Evolutionary conservation across 2,888 invertebrate species (phyloP), one percentile per base, ranked within the genome.

Genomic region (Drosophila mimetica): DNA sequence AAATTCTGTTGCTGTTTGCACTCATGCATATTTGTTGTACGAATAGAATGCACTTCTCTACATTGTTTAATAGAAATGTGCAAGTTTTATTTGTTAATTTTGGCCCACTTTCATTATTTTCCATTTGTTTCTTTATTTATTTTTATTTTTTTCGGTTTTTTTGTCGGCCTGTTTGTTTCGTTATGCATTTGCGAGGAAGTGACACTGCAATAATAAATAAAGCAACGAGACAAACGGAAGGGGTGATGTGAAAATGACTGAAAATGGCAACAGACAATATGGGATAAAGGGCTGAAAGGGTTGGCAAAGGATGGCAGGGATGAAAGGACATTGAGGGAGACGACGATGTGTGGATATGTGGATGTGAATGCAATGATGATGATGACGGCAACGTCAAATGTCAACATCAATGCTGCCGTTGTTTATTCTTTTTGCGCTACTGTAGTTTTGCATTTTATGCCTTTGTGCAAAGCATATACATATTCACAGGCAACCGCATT

Each of bases 381-480:
- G 83, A 72, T 67, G 44, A 46, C 46, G 80, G 64, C 89, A 80
- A 77, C 87, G 87, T 79, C 82, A 88, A 83, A 88, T 83, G 89
- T 83, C 83, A 83, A 86, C 89, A 87, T 86, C 78, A 84, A 87
- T 75, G 74, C 74, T 72, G 60, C 65, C 54, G 57, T 50, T 79
- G 61, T 66, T 78, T 59, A 54, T 64, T 54, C 57, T 52, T 64
- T 54, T 55, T 70, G 48, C 42, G 48, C 48, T 53, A 48, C 64
- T 77, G 39, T 69, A 65, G 61, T 60, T 79, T 72, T 83, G 77
- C 76, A 84, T 80, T 84, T 77, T 25, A 30, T 46, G 42, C 16
- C 39, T 51, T 36, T 48, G 20, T 60, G 39, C 30, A 7, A 44
- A 54, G 14, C 53, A 37, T 67, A 28, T 71, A 58, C 47, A 65